Base-by-base conservation (phyloP, 2,797 vertebrate species). In the Enteromius viviparus region DNA sequence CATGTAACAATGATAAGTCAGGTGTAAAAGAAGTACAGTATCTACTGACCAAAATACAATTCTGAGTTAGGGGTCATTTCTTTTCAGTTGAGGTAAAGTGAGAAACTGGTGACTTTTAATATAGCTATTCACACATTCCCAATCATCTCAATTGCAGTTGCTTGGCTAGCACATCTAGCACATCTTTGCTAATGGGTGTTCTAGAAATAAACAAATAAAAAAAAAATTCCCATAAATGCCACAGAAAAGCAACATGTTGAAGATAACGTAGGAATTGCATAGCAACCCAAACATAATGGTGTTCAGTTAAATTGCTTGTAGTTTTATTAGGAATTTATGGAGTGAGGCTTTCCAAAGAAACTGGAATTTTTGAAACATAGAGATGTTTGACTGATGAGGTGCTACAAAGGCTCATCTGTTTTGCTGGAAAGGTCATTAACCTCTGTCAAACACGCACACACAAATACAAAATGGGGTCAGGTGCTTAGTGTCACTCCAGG, bases 341-440 rank as follows among this genome's bases (percentile, higher is more conserved):
- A 62, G 37, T 45, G 14, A 42, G 7, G 42, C 37, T 45, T 76
- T 40, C 3, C 10, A 51, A 10, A 12, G 7, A 53, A 34, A 5
- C 29, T n/a, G 6, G 14, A 45, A 11, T 29, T 42, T 55, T 55
- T 71, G 26, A 26, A 32, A 58, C 47, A 32, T 68, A 9, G 45
- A 78, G 23, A 37, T 70, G 53, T 82, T 58, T 74, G 68, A 82
- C 40, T 45, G 80, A 78, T 70, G 47, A 58, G 58, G 53, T 34
- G 17, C 34, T 65, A 42, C 3, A 62, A 62, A 40, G 64, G 15
- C 55, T 62, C 68, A 72, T 78, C 69, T 66, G 45, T 64, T 82
- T 32, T 65, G 68, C 49, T 82, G 47, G 65, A 82, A 66, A 78
- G 49, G 60, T 79, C 65, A 78, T 66, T 78, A 82, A 66, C 47